Evolutionary conservation across 2,113 vertebrate genomes (phyloP), one percentile per base, ranked within the genome.

Genomic region (Bubalus kerabau): DNA sequence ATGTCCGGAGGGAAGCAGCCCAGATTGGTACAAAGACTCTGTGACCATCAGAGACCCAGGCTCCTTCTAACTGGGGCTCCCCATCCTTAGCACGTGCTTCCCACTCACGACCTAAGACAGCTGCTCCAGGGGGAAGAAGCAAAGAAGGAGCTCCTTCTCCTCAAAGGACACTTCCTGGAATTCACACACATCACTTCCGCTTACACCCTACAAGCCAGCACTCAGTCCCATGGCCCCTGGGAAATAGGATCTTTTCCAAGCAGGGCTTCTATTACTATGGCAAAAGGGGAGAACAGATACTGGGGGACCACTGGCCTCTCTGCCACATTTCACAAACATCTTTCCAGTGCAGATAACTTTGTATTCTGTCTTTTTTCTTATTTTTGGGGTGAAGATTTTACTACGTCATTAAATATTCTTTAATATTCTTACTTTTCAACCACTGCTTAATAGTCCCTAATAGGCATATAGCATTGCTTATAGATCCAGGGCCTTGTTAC

Each of bases 341-440:
- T 32, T 80, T 57, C 76, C 30, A 26, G 14, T 1, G 26, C 24
- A 17, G 16, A n/a, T 50, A 52, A 67, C 30, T 85, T 86, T 80
- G 10, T 71, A 13, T 40, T 36, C 81, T 62, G n/a, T 56, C 78
- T 82, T 43, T 59, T 52, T 13, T 10, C 57, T 89, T 80, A 32
- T 52, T 48, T 81, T 81, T 91, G 52, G n/a, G 43, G 76, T 59
- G 60, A 94, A 48, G 23, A 89, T 78, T 86, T 90, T 11, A 28
- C 50, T 32, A 30, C 50, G 21, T 60, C 43, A 64, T 40, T 89
- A 82, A 78, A 93, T 56, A 40, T 5, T 76, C 46, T 83, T 96
- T 7, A 87, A 87, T 59, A 90, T 62, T 76, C 64, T 78, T 85
- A 10, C 12, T 48, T 88, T 64, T 87, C 83, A 92, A 89, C 6